These are phyloP conservation scores for Drosophila funebris DNA, from an alignment of 1,140 invertebrate genomes.

Conservation along the genomic window DNA sequence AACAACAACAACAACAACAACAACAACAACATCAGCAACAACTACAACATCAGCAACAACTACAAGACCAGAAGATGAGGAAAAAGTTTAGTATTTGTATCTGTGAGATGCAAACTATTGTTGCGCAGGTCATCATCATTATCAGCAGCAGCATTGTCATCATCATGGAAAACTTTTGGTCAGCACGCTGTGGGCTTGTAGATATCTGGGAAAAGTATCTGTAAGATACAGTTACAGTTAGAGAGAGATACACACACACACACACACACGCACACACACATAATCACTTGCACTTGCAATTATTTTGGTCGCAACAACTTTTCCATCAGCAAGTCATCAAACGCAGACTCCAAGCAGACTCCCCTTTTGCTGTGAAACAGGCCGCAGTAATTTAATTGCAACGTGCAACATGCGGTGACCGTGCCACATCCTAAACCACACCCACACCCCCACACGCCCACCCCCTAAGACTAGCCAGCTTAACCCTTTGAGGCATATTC, in stretches of 20 bases:
- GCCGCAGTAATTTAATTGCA: constrained; percentile 69
- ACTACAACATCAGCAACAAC: constrained; percentile 22
- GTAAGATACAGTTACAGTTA: constrained; percentile 27
- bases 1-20: constrained; percentile 24
- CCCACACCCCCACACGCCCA: background rate
- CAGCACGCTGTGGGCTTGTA: constrained; percentile 43
- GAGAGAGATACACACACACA: constrained; percentile 1
- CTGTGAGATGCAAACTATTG: constrained; percentile 77
- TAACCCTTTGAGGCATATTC: background rate
- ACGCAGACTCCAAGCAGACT: constrained; percentile 49
- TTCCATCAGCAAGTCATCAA: constrained; percentile 75
- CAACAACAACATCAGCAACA: constrained; percentile 40
- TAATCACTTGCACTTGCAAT: constrained; percentile 50
- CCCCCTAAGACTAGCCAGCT: background rate
- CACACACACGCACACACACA: background rate
- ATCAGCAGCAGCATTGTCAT: constrained; percentile 37
- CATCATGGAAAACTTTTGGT: constrained; percentile 53
- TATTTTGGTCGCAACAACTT: constrained; percentile 66
- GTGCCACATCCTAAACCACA: background rate
- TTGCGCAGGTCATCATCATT: constrained; percentile 70
- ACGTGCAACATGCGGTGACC: constrained; percentile 57
- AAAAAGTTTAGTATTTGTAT: constrained; percentile 54
- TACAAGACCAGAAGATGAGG: constrained; percentile 15
- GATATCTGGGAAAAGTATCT: constrained; percentile 10
- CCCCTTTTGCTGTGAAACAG: constrained; percentile 26